Conservation (phyloP, 2,888 invertebrate species). For the Polyploca ridens region DNA sequence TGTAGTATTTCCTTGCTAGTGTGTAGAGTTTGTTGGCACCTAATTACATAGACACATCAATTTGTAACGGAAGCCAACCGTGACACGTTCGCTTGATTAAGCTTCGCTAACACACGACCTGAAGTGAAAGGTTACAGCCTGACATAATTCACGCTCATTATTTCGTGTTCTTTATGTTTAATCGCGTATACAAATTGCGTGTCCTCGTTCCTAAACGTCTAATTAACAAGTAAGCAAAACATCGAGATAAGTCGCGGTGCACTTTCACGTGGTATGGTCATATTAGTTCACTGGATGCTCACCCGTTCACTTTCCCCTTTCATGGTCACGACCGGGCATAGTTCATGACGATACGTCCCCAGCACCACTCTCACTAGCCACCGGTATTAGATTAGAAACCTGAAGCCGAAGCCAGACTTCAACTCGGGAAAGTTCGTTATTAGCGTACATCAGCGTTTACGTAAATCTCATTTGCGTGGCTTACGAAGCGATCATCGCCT, state of each 20-base stretch:
- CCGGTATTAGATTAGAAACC: constrained; percentile 38
- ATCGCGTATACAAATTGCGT: constrained; percentile 8
- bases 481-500: neutral
- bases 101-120: constrained; percentile 19
- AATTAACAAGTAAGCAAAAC: constrained; percentile 15
- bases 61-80: constrained; percentile 33
- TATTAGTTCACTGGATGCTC: constrained; percentile 48
- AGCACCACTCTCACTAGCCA: constrained; percentile 42
- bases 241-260: constrained; percentile 29
- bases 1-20: neutral
- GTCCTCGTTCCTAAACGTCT: neutral
- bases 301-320: constrained; percentile 58
- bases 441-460: neutral
- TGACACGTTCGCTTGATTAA: constrained; percentile 34
- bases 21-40: constrained; percentile 7
- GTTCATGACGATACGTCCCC: constrained; percentile 45
- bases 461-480: constrained; percentile 33
- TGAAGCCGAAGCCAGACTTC: constrained; percentile 27
- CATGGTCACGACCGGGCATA: constrained; percentile 58
- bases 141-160: constrained; percentile 32
- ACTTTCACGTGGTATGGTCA: constrained; percentile 48
- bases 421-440: constrained; percentile 1
- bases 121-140: constrained; percentile 32
- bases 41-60: constrained; percentile 30
- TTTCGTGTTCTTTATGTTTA: constrained; percentile 23